A percentile compares a stretch with the other conserved stretches of the same genome.
Evolutionary conservation across 2,113 vertebrate genomes (phyloP).

Genomic region (Motacilla tschutschensis): DNA sequence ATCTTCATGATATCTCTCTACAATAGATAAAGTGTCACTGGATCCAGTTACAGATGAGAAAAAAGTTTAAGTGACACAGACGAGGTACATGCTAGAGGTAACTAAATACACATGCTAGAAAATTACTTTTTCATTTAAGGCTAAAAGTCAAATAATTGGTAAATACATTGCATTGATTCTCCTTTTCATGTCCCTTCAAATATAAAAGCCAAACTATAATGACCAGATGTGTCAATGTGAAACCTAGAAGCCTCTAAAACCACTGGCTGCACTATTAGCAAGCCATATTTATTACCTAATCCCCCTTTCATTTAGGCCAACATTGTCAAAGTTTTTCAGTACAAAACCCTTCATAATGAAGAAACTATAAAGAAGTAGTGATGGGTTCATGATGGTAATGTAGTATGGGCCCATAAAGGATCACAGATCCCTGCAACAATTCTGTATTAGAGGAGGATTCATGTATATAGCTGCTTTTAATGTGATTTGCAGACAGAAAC

Average conservation of each 20-base stretch:
- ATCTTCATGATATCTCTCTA: not conserved
- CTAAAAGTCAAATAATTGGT: not conserved
- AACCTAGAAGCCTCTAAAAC: not conserved
- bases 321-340: not conserved
- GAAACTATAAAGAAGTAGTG: not conserved
- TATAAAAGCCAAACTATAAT: not conserved
- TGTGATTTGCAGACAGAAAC: not conserved
- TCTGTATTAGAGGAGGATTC: not conserved
- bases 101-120: not conserved
- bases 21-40: not conserved
- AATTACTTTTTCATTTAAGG: not conserved
- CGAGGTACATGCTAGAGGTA: not conserved
- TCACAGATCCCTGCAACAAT: not conserved
- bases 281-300: not conserved
- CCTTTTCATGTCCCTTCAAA: not conserved
- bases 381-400: not conserved
- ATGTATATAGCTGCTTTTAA: not conserved
- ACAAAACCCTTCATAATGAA: not conserved
- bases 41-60: constrained; percentile 4
- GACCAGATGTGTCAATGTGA: not conserved
- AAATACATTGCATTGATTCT: not conserved
- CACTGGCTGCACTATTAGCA: not conserved
- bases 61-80: not conserved
- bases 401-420: not conserved
- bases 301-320: not conserved